These are phyloP conservation scores for Hoplodrina ambigua DNA, from an alignment of 2,888 invertebrate species.

Conservation along the genomic window DNA sequence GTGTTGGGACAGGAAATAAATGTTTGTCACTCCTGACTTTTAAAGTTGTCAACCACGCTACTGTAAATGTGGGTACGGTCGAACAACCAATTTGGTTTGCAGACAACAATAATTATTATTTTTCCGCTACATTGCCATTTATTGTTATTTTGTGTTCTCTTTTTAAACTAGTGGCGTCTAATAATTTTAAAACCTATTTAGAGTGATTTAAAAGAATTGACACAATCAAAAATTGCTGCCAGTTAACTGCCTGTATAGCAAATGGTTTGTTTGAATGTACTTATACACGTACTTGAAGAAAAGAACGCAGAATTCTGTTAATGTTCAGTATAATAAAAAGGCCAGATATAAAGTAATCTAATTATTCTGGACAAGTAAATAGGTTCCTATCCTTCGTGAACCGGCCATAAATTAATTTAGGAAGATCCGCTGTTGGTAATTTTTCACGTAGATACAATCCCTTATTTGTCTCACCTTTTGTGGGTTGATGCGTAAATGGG, in stretches of 20 bases:
- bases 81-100: too few species aligned
- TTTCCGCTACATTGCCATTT: too few species aligned
- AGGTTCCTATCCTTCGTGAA: not conserved
- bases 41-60: constrained; percentile 1
- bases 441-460: constrained; percentile 21
- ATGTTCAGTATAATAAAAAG: not conserved
- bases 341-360: constrained; percentile 13
- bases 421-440: constrained; percentile 15
- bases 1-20: constrained; percentile 22
- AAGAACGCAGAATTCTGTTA: not conserved
- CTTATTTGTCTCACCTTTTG: constrained; percentile 17
- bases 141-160: too few species aligned
- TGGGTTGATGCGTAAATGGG: constrained; percentile 6
- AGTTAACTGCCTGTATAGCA: too few species aligned
- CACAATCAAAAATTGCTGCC: too few species aligned
- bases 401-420: constrained; percentile 42
- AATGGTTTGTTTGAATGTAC: too few species aligned
- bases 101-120: too few species aligned
- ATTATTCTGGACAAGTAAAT: constrained; percentile 31
- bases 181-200: too few species aligned
- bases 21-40: constrained; percentile 18
- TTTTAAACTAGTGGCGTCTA: too few species aligned
- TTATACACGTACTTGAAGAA: not conserved
- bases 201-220: too few species aligned
- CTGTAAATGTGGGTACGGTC: not conserved